These are phyloP conservation scores for Flabesymbios commensalis DNA, from an alignment of 2,888 invertebrate genomes.

Conservation along the genomic window DNA sequence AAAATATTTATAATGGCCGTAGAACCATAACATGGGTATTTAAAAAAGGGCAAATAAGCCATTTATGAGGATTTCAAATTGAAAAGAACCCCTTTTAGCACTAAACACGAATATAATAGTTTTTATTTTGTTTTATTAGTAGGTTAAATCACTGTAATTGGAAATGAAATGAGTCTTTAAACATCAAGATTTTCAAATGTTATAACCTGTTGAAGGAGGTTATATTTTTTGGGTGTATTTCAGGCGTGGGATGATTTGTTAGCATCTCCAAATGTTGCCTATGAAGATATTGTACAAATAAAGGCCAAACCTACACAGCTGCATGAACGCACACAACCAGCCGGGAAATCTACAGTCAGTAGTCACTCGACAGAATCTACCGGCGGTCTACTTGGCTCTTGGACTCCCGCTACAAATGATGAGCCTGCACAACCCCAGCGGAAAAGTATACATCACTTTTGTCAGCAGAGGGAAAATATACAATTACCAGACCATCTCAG, in stretches of 20 bases:
- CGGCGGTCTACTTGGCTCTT: conserved; percentile 50
- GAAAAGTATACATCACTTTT: conserved; percentile 54
- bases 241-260: conserved; percentile 50
- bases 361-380: not conserved
- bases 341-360: not conserved
- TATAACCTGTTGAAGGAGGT: too few relatives aligned
- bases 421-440: conserved; percentile 6
- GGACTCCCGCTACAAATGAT: conserved; percentile 40
- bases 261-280: conserved; percentile 43
- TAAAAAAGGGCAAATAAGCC: too few relatives aligned
- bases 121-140: too few relatives aligned
- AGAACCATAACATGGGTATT: too few relatives aligned
- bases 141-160: too few relatives aligned
- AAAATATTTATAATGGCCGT: too few relatives aligned
- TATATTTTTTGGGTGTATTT: not conserved
- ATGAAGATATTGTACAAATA: conserved; percentile 52
- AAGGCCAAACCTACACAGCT: conserved; percentile 40
- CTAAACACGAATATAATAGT: too few relatives aligned
- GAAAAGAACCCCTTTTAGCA: too few relatives aligned
- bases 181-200: too few relatives aligned
- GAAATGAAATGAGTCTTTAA: too few relatives aligned
- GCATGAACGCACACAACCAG: conserved; percentile 26
- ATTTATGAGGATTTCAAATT: too few relatives aligned
- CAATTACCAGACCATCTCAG: conserved; percentile 50
- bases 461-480: conserved; percentile 47